Base-by-base conservation (phyloP, 2,113 vertebrate genomes). In the Chrysochloris asiatica region DNA sequence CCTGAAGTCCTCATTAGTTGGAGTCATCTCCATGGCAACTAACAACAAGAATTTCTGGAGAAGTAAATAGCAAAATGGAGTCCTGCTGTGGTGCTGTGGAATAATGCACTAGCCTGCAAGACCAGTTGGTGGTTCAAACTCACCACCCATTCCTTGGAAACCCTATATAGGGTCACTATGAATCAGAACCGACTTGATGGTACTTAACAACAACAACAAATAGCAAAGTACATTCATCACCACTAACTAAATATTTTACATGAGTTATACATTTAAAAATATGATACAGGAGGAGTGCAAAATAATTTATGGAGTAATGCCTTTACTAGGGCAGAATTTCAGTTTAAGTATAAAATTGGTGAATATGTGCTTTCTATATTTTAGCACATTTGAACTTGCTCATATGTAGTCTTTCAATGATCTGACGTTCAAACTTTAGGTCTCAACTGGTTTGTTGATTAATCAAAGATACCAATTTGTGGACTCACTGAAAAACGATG, bases 181-280 rank as follows among this genome's bases (percentile, higher is more conserved):
- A n/a, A n/a, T n/a, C n/a, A n/a, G n/a, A n/a, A n/a, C n/a, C n/a
- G n/a, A n/a, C n/a, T n/a, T n/a, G n/a, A n/a, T n/a, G n/a, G n/a
- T n/a, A n/a, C n/a, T n/a, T n/a, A n/a, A n/a, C n/a, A n/a, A n/a
- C n/a, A n/a, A n/a, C n/a, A n/a, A n/a, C n/a, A n/a, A n/a, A n/a
- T n/a, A n/a, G n/a, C n/a, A n/a, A n/a, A n/a, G n/a, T n/a, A n/a
- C n/a, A n/a, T 47, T 54, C 4, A 41, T 72, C 26, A 48, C 17
- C 47, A 47, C 19, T 92, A 45, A 93, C 61, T 91, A 67, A 38
- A 83, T 45, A n/a, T n/a, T n/a, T n/a, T n/a, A 88, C n/a, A 82
- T 4, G 33, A 54, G 21, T 77, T 50, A 8, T 50, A 16, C 78
- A 82, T 78, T 54, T 65, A 45, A 76, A 92, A 77, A 67, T 82